Evolutionary conservation across 92 coral and sea anemone species (phyloP).

Genomic region (Desmophyllum pertusum): DNA sequence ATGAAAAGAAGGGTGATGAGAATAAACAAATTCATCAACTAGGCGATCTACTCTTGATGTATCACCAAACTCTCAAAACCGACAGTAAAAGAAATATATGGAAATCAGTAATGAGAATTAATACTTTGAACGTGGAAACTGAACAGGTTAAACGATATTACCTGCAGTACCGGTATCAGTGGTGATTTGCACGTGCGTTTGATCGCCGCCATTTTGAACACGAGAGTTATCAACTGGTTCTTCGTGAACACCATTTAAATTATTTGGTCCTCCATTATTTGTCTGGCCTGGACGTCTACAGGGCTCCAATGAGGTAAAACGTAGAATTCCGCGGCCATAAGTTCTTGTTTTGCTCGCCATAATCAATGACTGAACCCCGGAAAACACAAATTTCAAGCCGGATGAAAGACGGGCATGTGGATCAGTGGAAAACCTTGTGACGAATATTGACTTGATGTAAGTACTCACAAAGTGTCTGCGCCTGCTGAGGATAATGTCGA

Average conservation of each 20-base stretch:
- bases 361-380: neutral
- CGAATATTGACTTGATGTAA: neutral
- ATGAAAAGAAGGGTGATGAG: neutral
- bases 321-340: conserved; percentile 73
- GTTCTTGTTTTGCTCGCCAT: conserved; percentile 26
- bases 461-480: neutral
- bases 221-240: neutral
- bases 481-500: too few species aligned
- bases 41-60: neutral
- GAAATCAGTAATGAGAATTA: neutral
- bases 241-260: conserved; percentile 12
- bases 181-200: conserved; percentile 14
- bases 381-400: neutral
- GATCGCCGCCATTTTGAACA: conserved; percentile 16
- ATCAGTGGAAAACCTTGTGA: neutral
- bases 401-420: neutral
- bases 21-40: neutral
- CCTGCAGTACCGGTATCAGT: neutral
- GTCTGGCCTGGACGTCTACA: conserved; percentile 70
- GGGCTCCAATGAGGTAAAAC: conserved; percentile 57
- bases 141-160: too few species aligned
- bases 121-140: too few species aligned
- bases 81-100: neutral
- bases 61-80: neutral
- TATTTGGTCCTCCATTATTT: too few species aligned